phyloP scores from a whole-genome alignment of 2,888 invertebrate species.

The Drosophila anomalipes region DNA sequence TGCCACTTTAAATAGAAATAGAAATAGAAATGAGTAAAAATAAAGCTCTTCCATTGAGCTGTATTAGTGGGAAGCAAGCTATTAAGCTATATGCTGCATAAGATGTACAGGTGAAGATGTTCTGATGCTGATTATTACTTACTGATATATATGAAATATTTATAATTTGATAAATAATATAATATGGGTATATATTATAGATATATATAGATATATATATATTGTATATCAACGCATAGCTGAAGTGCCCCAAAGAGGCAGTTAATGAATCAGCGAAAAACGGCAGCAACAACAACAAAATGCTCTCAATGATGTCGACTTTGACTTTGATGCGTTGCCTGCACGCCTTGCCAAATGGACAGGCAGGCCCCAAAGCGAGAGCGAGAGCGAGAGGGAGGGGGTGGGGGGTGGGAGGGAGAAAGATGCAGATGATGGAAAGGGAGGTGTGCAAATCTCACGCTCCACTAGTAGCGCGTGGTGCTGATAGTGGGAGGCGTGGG shows the following conservation, averaged over 20 bases:
- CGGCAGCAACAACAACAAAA: constrained; percentile 26
- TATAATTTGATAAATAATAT: background rate
- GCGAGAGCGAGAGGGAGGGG: background rate
- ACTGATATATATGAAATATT: background rate
- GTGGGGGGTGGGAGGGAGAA: background rate
- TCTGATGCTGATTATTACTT: no score
- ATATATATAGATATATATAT: background rate
- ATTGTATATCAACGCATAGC: background rate
- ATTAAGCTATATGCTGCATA: background rate
- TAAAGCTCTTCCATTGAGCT: background rate
- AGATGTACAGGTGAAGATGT: background rate
- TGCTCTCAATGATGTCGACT: constrained; percentile 56
- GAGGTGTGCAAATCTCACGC: constrained; percentile 61
- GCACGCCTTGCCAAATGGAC: constrained; percentile 48
- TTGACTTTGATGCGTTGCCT: constrained; percentile 75
- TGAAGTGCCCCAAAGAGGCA: background rate
- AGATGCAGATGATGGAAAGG: background rate
- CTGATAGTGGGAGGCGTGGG: background rate
- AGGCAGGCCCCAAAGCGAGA: constrained; percentile 25
- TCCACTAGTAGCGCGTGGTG: constrained; percentile 48
- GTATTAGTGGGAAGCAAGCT: background rate
- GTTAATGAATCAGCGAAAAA: constrained; percentile 36
- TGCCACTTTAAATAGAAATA: background rate
- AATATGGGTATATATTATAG: background rate
- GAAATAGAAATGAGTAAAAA: background rate